phyloP scores from a whole-genome alignment of 2,113 vertebrate genomes.

The Glaucomys volans region DNA sequence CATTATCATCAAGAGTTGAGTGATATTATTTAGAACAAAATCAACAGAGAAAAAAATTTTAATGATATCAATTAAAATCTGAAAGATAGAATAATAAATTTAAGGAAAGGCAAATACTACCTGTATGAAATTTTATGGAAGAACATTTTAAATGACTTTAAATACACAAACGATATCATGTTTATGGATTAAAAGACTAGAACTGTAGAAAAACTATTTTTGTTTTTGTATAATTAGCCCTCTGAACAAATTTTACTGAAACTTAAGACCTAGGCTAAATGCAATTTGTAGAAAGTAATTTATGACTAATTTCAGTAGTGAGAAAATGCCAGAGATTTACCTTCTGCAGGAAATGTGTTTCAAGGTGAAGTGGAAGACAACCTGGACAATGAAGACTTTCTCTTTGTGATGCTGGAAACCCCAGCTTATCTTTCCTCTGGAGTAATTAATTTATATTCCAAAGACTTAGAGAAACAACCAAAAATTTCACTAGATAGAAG shows the following conservation, averaged over 20 bases:
- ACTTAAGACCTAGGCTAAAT: neutral
- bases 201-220: neutral
- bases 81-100: constrained; percentile 49
- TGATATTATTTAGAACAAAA: neutral
- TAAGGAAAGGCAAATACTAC: constrained; percentile 13
- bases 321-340: constrained; percentile 2
- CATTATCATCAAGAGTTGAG: constrained; percentile 23
- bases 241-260: constrained; percentile 27
- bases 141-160: constrained; percentile 45
- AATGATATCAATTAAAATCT: constrained; percentile 32
- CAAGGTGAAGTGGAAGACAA: neutral
- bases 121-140: constrained; percentile 5
- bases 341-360: neutral
- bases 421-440: neutral
- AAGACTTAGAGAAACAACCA: neutral
- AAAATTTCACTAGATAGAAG: neutral
- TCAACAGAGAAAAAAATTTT: constrained; percentile 6
- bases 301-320: neutral
- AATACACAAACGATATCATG: neutral
- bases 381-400: neutral
- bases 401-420: neutral
- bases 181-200: neutral
- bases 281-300: constrained; percentile 3
- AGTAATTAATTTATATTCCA: neutral
- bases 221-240: neutral